Conservation (phyloP, 2,797 vertebrate genomes). For the Chrosomus eos region DNA sequence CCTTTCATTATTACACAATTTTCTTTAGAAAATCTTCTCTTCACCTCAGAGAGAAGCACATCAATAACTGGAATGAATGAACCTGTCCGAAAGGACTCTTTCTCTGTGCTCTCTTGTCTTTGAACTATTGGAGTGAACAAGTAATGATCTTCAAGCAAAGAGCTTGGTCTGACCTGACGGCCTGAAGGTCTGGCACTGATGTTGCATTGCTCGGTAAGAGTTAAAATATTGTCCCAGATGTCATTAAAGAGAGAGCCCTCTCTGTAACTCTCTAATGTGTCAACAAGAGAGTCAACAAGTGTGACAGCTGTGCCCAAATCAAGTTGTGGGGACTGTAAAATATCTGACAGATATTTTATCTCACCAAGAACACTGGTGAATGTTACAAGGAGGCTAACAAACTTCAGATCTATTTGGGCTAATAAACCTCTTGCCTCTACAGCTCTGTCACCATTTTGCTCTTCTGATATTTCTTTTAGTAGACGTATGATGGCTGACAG, state of each 20-base stretch:
- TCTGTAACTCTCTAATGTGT: conserved; percentile 37
- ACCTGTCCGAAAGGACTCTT: neutral
- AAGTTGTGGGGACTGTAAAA: conserved; percentile 47
- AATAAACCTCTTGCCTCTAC: conserved; percentile 52
- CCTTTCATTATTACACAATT: too few species aligned
- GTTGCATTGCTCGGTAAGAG: too few species aligned
- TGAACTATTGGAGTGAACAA: too few species aligned
- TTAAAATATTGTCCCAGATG: conserved; percentile 25
- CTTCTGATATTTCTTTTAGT: conserved; percentile 27
- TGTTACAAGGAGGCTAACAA: conserved; percentile 49
- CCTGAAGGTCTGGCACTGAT: too few species aligned
- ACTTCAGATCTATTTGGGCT: conserved; percentile 51
- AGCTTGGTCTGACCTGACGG: too few species aligned
- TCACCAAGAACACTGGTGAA: conserved; percentile 39
- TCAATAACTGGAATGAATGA: neutral
- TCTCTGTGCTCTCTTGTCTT: neutral
- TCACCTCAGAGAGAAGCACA: neutral
- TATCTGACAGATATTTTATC: conserved; percentile 37
- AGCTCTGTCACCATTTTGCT: conserved; percentile 52
- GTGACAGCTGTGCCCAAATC: conserved; percentile 42
- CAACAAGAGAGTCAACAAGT: conserved; percentile 34
- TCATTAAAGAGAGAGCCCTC: conserved; percentile 38
- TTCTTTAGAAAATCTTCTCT: neutral
- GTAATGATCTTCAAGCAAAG: too few species aligned
- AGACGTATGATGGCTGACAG: too few species aligned